Evolutionary conservation across 2,113 vertebrate species (phyloP), one percentile per base, ranked within the genome.

Genomic region (Pampusana beccarii): DNA sequence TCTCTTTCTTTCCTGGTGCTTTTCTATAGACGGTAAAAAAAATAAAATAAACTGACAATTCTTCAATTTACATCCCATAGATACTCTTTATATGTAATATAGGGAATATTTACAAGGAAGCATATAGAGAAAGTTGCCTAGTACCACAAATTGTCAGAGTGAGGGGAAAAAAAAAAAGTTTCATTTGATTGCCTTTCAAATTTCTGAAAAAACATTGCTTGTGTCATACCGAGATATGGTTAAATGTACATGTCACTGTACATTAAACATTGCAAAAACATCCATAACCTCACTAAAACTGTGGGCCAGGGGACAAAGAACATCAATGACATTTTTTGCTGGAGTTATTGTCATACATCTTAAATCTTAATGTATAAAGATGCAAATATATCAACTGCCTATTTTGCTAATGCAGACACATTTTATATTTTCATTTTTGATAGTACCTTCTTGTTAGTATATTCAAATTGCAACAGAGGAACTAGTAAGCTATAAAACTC

Each of bases 151-250:
- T 48, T 56, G 5, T 60, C 1, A 3, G n/a, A 6, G 16, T 3
- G 8, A 50, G 3, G 3, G 6, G 2, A 4, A 23, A 11, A 12
- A 18, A 25, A 6, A 4, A 8, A 31, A 12, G 11, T 42, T 86
- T 54, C 3, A 26, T 53, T 69, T 83, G 7, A 54, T 19, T 80
- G 34, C 1, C 20, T 83, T 80, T 77, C 10, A 56, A 33, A 64
- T 64, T 78, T 36, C 53, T 38, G 16, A 53, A 71, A 65, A 86
- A 38, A 5, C 3, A 48, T 31, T 54, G 4, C 13, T 54, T 54
- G 5, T 26, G 11, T 46, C 56, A 4, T 40, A 50, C 12, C 28
- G 17, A 54, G 15, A 38, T 33, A 56, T 1, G 6, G 10, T 4
- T 50, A 79, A 70, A 62, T 1, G 18, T 84, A 46, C 5, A 21